Evolutionary conservation across 2,113 vertebrate genomes (phyloP).

Genomic region (Macrotus californicus): DNA sequence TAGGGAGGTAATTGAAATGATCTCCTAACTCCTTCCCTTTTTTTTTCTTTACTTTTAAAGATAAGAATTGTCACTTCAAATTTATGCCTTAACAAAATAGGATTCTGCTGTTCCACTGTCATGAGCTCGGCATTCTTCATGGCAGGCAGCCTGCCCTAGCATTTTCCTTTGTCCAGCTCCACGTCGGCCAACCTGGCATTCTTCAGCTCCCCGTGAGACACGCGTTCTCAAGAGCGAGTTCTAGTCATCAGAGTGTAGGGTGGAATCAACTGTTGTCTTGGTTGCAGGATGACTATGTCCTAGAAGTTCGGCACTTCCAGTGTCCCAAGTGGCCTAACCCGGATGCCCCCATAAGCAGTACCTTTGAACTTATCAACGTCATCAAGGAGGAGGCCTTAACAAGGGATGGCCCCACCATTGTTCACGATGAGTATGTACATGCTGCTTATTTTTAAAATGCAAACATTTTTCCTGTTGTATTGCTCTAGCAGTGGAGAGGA

Average conservation of each 20-base stretch:
- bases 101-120: neutral
- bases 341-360: slow-evolving; percentile 95
- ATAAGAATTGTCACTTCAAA: neutral
- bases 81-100: neutral
- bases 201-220: neutral
- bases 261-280: slow-evolving; percentile 19
- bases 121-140: neutral
- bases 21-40: neutral
- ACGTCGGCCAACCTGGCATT: neutral
- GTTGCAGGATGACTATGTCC: slow-evolving; percentile 95
- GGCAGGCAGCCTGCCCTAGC: neutral
- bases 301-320: slow-evolving; percentile 98
- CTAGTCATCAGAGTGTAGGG: neutral
- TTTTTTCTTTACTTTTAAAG: neutral
- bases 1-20: neutral
- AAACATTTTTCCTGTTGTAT: neutral
- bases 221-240: neutral
- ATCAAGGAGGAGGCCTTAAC: slow-evolving; percentile 99
- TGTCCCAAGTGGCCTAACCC: slow-evolving; percentile 99
- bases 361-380: slow-evolving; percentile 98
- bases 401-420: slow-evolving; percentile 96
- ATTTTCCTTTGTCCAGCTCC: neutral
- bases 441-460: slow-evolving; percentile 4
- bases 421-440: slow-evolving; percentile 95
- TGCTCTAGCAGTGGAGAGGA: neutral